Conservation (phyloP, 2,797 vertebrate species). For the Phrynocephalus forsythii region DNA sequence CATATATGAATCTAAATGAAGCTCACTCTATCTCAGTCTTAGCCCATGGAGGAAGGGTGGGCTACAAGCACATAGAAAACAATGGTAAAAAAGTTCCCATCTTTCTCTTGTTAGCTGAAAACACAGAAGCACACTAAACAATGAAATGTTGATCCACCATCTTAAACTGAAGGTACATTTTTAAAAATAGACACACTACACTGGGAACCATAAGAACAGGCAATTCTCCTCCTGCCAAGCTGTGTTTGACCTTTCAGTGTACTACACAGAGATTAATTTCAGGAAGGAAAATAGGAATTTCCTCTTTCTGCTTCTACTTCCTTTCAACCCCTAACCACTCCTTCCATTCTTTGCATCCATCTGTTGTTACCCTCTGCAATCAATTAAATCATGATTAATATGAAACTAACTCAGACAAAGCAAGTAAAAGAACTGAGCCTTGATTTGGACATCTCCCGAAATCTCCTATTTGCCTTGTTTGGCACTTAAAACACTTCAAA, state of each 20-base stretch:
- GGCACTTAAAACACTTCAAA: not conserved
- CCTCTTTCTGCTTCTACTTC: constrained; percentile 36
- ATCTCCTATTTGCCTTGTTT: not conserved
- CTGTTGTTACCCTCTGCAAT: not conserved
- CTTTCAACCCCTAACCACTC: constrained; percentile 4
- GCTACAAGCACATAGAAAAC: not conserved
- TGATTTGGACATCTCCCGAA: not conserved
- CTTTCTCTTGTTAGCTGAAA: not conserved
- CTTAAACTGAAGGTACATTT: not conserved
- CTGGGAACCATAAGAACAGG: not conserved
- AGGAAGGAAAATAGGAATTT: constrained; percentile 20
- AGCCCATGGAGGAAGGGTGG: not conserved
- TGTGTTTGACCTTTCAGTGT: not conserved
- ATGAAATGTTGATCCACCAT: not conserved
- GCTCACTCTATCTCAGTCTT: not conserved
- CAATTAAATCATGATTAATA: not conserved
- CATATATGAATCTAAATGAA: not conserved
- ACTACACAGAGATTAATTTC: constrained; percentile 20
- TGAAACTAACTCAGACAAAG: not conserved
- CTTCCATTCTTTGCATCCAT: constrained; percentile 31
- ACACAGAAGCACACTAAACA: not conserved
- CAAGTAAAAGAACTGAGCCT: not conserved
- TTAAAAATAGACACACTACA: constrained; percentile 22
- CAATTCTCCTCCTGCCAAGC: constrained; percentile 21
- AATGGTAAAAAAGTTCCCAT: not conserved